These are phyloP conservation scores for Antitype chi DNA, from an alignment of 2,888 invertebrate species.

Conservation along the genomic window DNA sequence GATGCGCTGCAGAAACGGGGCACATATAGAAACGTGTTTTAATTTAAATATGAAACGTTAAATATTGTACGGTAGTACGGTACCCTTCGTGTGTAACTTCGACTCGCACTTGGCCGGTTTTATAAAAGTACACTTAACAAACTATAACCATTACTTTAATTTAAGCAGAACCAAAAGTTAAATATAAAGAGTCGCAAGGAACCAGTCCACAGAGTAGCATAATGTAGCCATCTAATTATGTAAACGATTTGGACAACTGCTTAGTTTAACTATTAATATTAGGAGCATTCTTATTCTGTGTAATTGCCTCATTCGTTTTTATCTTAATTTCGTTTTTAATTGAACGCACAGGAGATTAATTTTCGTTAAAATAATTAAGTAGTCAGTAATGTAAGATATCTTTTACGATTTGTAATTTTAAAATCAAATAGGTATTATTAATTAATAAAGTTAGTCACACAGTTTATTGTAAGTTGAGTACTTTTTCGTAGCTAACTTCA, in stretches of 20 bases:
- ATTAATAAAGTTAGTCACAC: not conserved
- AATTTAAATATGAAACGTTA: too few species aligned
- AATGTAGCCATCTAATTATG: conserved; percentile 54
- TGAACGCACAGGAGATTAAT: conserved; percentile 8
- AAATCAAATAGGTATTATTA: not conserved
- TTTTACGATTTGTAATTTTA: not conserved
- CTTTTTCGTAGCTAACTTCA: not conserved
- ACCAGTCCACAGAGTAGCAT: conserved; percentile 28
- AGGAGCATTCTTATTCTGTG: conserved; percentile 40
- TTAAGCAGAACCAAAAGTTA: conserved; percentile 10
- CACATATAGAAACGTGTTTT: too few species aligned
- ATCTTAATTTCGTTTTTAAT: conserved; percentile 37
- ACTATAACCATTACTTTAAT: conserved; percentile 33
- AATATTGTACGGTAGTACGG: too few species aligned
- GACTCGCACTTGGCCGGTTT: not conserved
- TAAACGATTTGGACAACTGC: conserved; percentile 50
- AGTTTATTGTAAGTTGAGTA: not conserved
- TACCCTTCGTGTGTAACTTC: too few species aligned
- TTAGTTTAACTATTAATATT: conserved; percentile 43
- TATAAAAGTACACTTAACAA: conserved; percentile 7
- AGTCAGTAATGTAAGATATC: not conserved
- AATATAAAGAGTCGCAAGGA: not conserved
- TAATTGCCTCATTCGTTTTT: conserved; percentile 38
- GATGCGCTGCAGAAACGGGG: too few species aligned
- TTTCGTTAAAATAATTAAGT: not conserved